Base-by-base conservation (phyloP, 2,797 vertebrate species). In the Anableps anableps region DNA sequence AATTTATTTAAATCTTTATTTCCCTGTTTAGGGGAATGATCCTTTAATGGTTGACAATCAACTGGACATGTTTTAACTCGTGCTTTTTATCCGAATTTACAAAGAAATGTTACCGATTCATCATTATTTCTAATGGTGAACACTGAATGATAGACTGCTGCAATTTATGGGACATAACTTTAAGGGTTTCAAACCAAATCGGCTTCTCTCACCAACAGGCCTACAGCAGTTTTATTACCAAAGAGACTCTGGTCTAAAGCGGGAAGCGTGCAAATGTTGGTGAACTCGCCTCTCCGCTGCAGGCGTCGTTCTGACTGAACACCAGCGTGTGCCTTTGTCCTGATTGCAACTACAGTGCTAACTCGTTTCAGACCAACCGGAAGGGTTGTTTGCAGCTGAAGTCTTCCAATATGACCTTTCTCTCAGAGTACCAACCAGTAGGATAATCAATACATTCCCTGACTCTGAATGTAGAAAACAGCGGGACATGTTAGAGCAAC, bases 11-110 rank as follows among this genome's bases (percentile, higher is more conserved):
- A 94, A 86, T 72, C 43, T 84, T 79, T 71, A 80, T 90, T 95
- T 95, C 91, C 88, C 91, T 85, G 78, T 80, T 10, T 31, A 77
- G 92, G 94, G 95, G 89, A 92, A 91, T 83, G 60, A 66, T 85
- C 62, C 55, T 81, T 81, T 93, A 89, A 90, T 95, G 91, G 96
- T 96, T 96, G 96, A 96, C 94, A 96, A 95, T 96, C 96, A 96
- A 96, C 96, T 95, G 94, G 90, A 88, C 79, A 79, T 91, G 83
- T 92, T 88, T 88, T 80, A 88, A 89, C 77, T 55, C 87, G 77
- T 88, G 74, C 83, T 55, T 91, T 90, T 88, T 84, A 86, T 85
- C 78, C 80, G 84, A 85, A 70, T 88, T 88, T 50, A 84, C 72
- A 85, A 86, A 83, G 79, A 84, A 87, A 80, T 84, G 87, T 94